These are phyloP conservation scores for Lamproptera curius DNA, from an alignment of 2,888 invertebrate species.

Conservation along the genomic window DNA sequence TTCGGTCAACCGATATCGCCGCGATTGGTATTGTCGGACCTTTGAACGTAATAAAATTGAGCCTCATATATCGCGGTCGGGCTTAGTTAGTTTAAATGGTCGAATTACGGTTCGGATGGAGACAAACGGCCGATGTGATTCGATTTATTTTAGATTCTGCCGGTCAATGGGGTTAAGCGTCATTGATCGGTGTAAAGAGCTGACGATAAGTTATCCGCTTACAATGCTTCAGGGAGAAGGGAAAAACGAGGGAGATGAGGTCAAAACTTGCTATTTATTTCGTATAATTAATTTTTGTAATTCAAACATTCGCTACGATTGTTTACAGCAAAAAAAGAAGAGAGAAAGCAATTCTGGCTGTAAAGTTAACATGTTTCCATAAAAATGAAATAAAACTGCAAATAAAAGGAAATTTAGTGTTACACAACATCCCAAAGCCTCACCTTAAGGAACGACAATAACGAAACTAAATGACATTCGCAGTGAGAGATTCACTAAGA, in stretches of 20 bases:
- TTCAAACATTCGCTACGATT: too few species aligned
- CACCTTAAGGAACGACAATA: conserved; percentile 17
- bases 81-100: conserved; percentile 23
- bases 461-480: conserved; percentile 21
- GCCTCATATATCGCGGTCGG: conserved; percentile 18
- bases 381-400: too few species aligned
- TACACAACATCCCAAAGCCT: background rate
- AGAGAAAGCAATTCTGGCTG: too few species aligned
- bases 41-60: conserved; percentile 21
- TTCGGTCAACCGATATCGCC: conserved; percentile 20
- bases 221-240: conserved; percentile 6
- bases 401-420: background rate
- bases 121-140: conserved; percentile 21
- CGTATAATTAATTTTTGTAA: too few species aligned
- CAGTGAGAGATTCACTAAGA: conserved; percentile 30
- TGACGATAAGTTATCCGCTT: conserved; percentile 13
- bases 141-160: conserved; percentile 22
- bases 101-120: conserved; percentile 21
- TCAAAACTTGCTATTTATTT: too few species aligned
- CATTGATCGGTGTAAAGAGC: conserved; percentile 16
- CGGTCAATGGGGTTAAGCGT: conserved; percentile 20
- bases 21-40: conserved; percentile 17
- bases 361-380: too few species aligned
- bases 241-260: too few species aligned
- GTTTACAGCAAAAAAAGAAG: too few species aligned